Percentiles rank a stretch among this genome's conserved stretches.
phyloP scores from a whole-genome alignment of 1,140 invertebrate species.

The Conus betulinus region DNA sequence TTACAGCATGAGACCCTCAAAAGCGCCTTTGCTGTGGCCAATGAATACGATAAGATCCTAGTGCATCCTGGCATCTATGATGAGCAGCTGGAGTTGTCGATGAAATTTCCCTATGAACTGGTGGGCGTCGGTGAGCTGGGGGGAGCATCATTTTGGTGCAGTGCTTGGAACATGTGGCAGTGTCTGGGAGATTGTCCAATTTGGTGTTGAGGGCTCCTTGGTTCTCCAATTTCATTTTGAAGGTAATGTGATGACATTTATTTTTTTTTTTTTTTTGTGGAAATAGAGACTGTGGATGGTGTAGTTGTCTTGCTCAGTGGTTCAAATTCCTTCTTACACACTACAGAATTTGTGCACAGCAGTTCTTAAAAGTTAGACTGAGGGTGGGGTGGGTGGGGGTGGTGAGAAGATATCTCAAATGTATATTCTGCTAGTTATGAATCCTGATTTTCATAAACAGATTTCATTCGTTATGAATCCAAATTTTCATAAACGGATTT shows the following conservation, averaged over 20 bases:
- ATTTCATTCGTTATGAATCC: no score
- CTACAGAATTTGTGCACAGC: no score
- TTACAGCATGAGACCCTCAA: conserved; percentile 63
- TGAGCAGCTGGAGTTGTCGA: conserved; percentile 70
- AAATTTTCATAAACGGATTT: no score
- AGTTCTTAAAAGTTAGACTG: no score
- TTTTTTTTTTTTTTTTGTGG: no score
- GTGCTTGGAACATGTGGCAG: conserved; percentile 65
- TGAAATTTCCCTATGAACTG: conserved; percentile 70
- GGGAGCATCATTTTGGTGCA: conserved; percentile 69
- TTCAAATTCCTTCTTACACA: no score
- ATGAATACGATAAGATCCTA: conserved; percentile 67
- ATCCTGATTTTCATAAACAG: no score
- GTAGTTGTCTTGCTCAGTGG: no score
- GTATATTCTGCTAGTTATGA: no score
- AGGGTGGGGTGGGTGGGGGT: no score
- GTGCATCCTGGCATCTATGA: conserved; percentile 71
- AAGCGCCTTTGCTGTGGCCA: conserved; percentile 62
- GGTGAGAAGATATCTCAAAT: no score
- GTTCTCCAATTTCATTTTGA: conserved; percentile 70
- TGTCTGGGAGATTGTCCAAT: conserved; percentile 67
- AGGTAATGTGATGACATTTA: conserved; percentile 50
- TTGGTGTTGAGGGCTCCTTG: conserved; percentile 69
- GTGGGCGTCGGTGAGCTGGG: conserved; percentile 65
- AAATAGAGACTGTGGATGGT: background rate